Percentiles rank a stretch among this genome's conserved stretches.
These are phyloP conservation scores for Chelonoidis abingdonii DNA, from an alignment of 2,113 vertebrate genomes.

Conservation along the genomic window DNA sequence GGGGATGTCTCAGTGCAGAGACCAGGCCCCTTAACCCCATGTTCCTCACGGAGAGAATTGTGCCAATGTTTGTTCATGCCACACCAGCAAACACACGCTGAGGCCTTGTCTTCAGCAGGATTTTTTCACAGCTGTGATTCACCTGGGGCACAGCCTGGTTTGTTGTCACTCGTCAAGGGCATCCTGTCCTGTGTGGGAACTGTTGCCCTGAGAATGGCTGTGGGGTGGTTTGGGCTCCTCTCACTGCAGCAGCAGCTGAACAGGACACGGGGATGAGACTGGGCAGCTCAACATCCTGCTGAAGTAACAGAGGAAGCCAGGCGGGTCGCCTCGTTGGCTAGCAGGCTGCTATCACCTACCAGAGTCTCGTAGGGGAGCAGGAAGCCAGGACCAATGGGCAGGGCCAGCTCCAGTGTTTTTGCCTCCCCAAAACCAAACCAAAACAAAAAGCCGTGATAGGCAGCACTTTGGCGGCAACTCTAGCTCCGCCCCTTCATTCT, in stretches of 20 bases:
- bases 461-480: no score
- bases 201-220: background rate
- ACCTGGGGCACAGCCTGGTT: fast-evolving
- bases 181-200: no score
- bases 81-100: fast-evolving
- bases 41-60: fast-evolving
- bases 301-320: background rate
- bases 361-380: background rate
- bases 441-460: no score
- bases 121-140: fast-evolving
- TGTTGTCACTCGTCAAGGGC: background rate
- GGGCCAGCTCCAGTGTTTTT: background rate
- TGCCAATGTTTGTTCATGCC: fast-evolving
- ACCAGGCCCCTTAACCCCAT: fast-evolving
- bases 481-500: no score
- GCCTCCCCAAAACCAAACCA: no score
- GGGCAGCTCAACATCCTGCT: background rate
- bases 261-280: background rate
- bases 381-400: background rate
- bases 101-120: fast-evolving
- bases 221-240: background rate
- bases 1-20: fast-evolving
- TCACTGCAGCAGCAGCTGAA: background rate
- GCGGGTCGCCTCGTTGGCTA: background rate
- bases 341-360: background rate